These are phyloP conservation scores for Corythaixoides concolor DNA, from an alignment of 2,113 vertebrate genomes.

Conservation along the genomic window DNA sequence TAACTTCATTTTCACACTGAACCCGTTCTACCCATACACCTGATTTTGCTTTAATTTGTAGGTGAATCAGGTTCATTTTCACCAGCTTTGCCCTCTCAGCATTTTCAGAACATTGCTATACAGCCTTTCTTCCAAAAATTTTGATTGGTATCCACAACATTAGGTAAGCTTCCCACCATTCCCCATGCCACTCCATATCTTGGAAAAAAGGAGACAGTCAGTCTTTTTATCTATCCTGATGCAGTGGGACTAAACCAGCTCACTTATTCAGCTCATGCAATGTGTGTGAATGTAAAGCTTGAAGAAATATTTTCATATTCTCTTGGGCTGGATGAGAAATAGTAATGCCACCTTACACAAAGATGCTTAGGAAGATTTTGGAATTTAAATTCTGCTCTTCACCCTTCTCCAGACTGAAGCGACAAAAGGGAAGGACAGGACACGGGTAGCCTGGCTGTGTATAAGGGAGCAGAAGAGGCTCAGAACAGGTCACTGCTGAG, in stretches of 20 bases:
- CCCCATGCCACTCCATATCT: background rate
- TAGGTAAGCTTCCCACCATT: background rate
- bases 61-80: background rate
- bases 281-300: rapidly evolving
- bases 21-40: background rate
- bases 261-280: background rate
- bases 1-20: background rate
- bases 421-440: background rate
- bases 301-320: background rate
- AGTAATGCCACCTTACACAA: background rate
- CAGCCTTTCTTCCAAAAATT: background rate
- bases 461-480: background rate
- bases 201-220: background rate
- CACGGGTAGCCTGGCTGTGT: background rate
- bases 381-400: background rate
- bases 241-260: background rate
- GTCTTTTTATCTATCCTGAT: background rate
- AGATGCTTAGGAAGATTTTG: background rate
- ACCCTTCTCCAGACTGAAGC: background rate
- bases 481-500: background rate
- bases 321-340: background rate
- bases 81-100: background rate
- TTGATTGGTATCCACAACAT: background rate
- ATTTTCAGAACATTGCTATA: background rate
- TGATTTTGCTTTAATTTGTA: background rate